phyloP scores from a whole-genome alignment of 2,113 vertebrate genomes.

The Guaruba guarouba region DNA sequence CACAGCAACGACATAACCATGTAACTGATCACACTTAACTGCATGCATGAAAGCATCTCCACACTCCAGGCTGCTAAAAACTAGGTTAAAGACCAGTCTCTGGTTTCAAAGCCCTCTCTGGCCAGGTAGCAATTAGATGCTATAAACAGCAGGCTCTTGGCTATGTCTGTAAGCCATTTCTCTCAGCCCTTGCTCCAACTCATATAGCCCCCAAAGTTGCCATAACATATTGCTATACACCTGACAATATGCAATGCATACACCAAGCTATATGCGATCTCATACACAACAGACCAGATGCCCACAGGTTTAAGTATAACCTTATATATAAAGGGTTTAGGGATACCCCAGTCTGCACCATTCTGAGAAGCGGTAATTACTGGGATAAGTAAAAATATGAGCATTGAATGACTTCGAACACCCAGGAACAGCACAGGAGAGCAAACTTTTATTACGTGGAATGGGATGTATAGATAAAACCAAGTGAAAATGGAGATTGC shows the following conservation, averaged over 20 bases:
- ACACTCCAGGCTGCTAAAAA: background rate
- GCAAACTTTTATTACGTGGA: background rate
- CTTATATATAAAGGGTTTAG: background rate
- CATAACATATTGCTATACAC: background rate
- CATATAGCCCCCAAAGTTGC: background rate
- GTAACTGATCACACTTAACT: background rate
- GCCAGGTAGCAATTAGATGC: background rate
- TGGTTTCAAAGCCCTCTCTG: background rate
- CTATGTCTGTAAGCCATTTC: background rate
- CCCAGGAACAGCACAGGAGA: background rate
- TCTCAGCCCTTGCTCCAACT: background rate
- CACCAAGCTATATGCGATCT: fast-evolving
- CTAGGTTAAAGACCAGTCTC: background rate
- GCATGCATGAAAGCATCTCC: background rate
- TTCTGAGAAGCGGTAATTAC: background rate
- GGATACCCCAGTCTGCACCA: background rate
- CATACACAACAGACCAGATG: background rate
- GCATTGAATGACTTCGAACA: background rate
- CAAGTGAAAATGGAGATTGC: background rate
- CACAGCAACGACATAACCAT: background rate
- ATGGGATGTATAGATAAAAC: background rate
- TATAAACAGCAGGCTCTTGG: background rate
- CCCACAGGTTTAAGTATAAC: background rate
- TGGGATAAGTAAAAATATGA: background rate
- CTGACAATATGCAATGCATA: background rate